Percentiles rank a stretch among this genome's conserved stretches.
phyloP scores from a whole-genome alignment of 1,140 invertebrate species.

The Drosophila gunungcola region DNA sequence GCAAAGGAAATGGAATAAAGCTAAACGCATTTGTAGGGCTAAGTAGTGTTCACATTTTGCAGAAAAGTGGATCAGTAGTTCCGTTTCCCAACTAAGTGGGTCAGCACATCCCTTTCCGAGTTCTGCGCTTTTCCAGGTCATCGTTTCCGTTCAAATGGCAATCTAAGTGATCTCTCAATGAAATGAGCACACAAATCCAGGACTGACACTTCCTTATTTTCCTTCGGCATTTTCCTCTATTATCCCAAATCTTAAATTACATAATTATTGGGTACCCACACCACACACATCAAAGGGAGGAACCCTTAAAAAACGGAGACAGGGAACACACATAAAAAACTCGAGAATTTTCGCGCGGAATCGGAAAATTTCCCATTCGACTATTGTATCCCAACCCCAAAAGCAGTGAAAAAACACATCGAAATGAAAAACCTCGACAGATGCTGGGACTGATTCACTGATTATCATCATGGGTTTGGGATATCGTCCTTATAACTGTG shows the following conservation, averaged over 20 bases:
- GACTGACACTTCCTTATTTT: slow-evolving; percentile 65
- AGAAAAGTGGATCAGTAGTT: slow-evolving; percentile 59
- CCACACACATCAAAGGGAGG: slow-evolving; percentile 12
- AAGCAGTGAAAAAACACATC: slow-evolving; percentile 31
- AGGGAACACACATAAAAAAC: slow-evolving; percentile 68
- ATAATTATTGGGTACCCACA: slow-evolving; percentile 68
- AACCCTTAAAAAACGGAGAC: slow-evolving; percentile 47
- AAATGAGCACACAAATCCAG: slow-evolving; percentile 31
- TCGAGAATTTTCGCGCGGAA: slow-evolving; percentile 81
- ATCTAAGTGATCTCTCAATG: slow-evolving; percentile 49
- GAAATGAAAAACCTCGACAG: slow-evolving; percentile 70
- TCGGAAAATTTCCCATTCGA: slow-evolving; percentile 56
- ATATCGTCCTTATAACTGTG: slow-evolving; percentile 67
- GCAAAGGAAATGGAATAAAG: slow-evolving; percentile 26
- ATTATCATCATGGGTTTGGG: slow-evolving; percentile 56
- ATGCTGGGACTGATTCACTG: slow-evolving; percentile 69
- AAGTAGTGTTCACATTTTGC: background rate
- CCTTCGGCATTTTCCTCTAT: slow-evolving; percentile 24
- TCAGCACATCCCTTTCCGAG: slow-evolving; percentile 51
- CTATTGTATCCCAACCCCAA: slow-evolving; percentile 53
- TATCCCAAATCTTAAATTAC: slow-evolving; percentile 72
- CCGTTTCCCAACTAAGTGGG: slow-evolving; percentile 47
- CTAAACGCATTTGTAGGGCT: slow-evolving; percentile 4
- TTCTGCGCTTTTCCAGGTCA: slow-evolving; percentile 64
- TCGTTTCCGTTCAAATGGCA: slow-evolving; percentile 68